Base-by-base conservation (phyloP, 2,888 invertebrate species). In the Gasteruption jaculator region DNA sequence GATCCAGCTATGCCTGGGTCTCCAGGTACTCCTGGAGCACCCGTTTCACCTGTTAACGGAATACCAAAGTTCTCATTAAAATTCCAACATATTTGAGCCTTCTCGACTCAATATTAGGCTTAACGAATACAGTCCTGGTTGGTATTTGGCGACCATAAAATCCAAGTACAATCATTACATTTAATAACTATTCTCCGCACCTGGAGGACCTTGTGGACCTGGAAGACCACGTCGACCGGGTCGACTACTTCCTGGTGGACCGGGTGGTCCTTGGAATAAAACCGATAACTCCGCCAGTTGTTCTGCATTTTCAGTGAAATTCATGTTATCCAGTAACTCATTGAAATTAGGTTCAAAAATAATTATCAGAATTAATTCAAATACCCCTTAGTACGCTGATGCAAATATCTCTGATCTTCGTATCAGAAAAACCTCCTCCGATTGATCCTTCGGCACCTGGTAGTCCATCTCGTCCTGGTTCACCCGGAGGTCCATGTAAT, bases 331-430 rank as follows among this genome's bases (percentile, higher is more conserved):
- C n/a, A n/a, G n/a, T n/a, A n/a, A n/a, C 16, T 4, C n/a, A n/a
- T 24, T 2, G 3, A 10, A 8, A 5, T 4, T 16, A 38, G 4
- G 8, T 19, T 19, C 12, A 7, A 3, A 10, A 20, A 33, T 18
- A 6, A 8, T 18, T 15, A 18, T n/a, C n/a, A n/a, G n/a, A n/a
- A n/a, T 32, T 14, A 20, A 30, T 19, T 18, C 10, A 43, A 57
- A 64, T 72, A 88, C 90, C 88, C 78, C 86, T 78, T 32, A 91
- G 75, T 33, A 91, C 80, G 34, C 81, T 79, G 54, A 84, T 81
- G 64, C 91, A 91, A 56, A 92, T 85, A 52, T 88, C 88, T 52
- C 85, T 75, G 12, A 92, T 77, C 71, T 90, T 88, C 4, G 75
- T 74, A 66, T 88, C 88, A 0, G 81, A 76, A 49, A 82, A 76